Conservation (phyloP, 2,113 vertebrate species). For the Siniperca chuatsi region DNA sequence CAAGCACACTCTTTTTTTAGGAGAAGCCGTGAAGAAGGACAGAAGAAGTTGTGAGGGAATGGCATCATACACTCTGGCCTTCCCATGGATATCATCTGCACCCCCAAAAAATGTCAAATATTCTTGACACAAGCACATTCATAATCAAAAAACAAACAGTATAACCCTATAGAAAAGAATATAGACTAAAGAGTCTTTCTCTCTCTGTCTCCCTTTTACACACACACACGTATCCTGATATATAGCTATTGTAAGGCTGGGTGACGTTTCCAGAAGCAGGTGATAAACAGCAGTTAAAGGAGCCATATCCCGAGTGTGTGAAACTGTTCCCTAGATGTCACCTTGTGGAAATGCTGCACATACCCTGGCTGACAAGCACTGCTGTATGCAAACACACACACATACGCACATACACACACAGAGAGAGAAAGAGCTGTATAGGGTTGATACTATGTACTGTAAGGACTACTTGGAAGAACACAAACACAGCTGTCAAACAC, state of each 20-base stretch:
- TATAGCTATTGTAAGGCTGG: slow-evolving; percentile 5
- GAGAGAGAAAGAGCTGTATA: background rate
- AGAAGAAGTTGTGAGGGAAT: background rate
- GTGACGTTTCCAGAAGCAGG: slow-evolving; percentile 58
- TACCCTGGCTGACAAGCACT: slow-evolving; percentile 32
- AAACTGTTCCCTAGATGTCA: slow-evolving; percentile 82
- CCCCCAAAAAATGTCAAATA: background rate
- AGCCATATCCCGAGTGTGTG: slow-evolving; percentile 68
- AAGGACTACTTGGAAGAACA: background rate
- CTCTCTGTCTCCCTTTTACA: background rate
- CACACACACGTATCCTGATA: slow-evolving; percentile 21
- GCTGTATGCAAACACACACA: slow-evolving; percentile 27
- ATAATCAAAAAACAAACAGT: background rate
- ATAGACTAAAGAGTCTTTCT: background rate
- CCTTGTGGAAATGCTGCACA: slow-evolving; percentile 74
- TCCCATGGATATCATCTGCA: background rate
- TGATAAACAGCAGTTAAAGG: slow-evolving; percentile 73
- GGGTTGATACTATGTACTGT: background rate
- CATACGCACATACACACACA: slow-evolving; percentile 28
- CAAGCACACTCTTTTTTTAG: background rate
- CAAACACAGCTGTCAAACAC: background rate
- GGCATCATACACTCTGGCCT: too few relatives aligned
- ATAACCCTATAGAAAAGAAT: background rate
- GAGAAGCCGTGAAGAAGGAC: too few relatives aligned
- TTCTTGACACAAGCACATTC: background rate